phyloP scores from a whole-genome alignment of 2,113 vertebrate species.

The Kryptolebias marmoratus region DNA sequence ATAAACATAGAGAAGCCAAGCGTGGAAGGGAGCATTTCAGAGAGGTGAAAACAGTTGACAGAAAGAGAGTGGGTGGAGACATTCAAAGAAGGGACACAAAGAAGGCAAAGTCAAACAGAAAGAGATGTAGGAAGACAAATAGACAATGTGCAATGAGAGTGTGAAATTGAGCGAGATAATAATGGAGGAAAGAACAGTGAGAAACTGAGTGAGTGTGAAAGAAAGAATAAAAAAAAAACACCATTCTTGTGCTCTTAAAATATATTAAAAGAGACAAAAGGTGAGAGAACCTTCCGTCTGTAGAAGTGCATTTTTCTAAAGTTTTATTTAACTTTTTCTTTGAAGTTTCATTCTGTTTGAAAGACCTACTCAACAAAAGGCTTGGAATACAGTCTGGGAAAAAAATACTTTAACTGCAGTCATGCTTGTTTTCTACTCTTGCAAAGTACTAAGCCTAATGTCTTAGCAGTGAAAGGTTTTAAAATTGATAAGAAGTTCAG shows the following conservation, averaged over 20 bases:
- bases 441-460: slow-evolving; percentile 9
- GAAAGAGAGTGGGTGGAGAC: neutral
- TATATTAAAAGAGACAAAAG: slow-evolving; percentile 19
- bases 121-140: slow-evolving; percentile 28
- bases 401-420: neutral
- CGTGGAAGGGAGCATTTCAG: slow-evolving; percentile 15
- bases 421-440: slow-evolving; percentile 12
- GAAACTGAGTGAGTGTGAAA: slow-evolving; percentile 39
- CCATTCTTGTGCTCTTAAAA: slow-evolving; percentile 17
- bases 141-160: slow-evolving; percentile 40
- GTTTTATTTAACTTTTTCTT: neutral
- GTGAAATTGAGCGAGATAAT: slow-evolving; percentile 60
- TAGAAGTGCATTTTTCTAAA: neutral
- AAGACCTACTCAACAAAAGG: neutral
- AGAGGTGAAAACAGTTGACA: slow-evolving; percentile 40
- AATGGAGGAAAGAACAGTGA: slow-evolving; percentile 21
- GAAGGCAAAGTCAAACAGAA: slow-evolving; percentile 26
- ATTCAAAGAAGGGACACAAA: slow-evolving; percentile 17
- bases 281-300: slow-evolving; percentile 5
- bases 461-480: neutral
- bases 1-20: slow-evolving; percentile 9
- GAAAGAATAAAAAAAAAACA: slow-evolving; percentile 28
- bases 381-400: neutral
- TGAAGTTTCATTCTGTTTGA: neutral
- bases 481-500: neutral